Evolutionary conservation across 2,888 invertebrate genomes (phyloP), one percentile per base, ranked within the genome.

Genomic region (Ennomos fuscantarius): DNA sequence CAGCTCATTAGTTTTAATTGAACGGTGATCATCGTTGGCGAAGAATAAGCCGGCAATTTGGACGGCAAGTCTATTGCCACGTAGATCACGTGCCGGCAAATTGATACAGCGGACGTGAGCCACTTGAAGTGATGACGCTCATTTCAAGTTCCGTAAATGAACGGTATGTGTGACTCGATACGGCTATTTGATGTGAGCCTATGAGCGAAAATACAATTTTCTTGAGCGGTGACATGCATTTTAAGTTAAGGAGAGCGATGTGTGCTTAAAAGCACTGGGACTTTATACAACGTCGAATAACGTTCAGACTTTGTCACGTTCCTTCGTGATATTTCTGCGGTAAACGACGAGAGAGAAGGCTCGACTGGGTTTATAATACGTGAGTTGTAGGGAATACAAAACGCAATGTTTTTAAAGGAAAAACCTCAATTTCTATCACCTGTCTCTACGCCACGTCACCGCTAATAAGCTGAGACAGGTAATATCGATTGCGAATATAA

Each of bases 51-150:
- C 63, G 63, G 69, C 78, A 77, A 80, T 80, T 78, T 74, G 70
- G 65, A 39, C 52, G 65, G 67, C 58, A 55, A 62, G 67, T 70
- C 74, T 68, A 73, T 83, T 77, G 72, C 75, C 76, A 82, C 72
- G 79, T 80, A 70, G 68, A 68, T 79, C 86, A 85, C 86, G 86
- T 83, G 63, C 64, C 67, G 59, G 69, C 82, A 83, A 86, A 86
- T 86, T 86, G 84, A 86, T 86, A 85, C 81, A 76, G 72, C 54
- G 74, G 71, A 84, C 86, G 86, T 86, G 86, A 79, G 67, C 74
- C 76, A 81, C 83, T 85, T 75, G 76, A 73, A 75, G 70, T 71
- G 78, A 82, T 84, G 82, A 78, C 73, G 78, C 77, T 82, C 84
- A 82, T 84, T 84, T 75, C 65, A 66, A 72, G 73, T 73, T 73